Conservation (phyloP, 2,113 vertebrate species). For the Lepus timidus region DNA sequence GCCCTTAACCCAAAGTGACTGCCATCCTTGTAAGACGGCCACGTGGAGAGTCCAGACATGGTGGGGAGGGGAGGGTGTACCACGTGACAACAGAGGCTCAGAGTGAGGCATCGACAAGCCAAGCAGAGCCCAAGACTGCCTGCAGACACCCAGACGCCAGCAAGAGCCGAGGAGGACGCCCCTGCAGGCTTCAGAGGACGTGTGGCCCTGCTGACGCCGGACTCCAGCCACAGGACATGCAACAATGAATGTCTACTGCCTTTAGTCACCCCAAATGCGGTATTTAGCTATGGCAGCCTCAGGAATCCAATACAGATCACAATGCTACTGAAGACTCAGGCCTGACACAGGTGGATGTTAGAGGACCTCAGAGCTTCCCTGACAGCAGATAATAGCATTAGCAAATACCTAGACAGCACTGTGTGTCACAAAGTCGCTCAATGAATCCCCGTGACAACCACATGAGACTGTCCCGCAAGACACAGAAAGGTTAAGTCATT, state of each 20-base stretch:
- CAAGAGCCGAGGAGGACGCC: not conserved
- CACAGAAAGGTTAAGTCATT: not conserved
- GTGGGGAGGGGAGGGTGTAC: not conserved
- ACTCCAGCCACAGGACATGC: not conserved
- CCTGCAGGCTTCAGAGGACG: not conserved
- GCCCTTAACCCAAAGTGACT: not conserved
- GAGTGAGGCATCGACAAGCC: not conserved
- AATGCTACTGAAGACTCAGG: not conserved
- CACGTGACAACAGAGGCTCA: not conserved
- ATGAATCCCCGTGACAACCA: not conserved
- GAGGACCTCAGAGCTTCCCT: not conserved
- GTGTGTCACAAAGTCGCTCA: not conserved
- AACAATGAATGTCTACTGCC: not conserved
- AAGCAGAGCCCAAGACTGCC: fast-evolving
- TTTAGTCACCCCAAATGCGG: not conserved
- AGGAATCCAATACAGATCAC: not conserved
- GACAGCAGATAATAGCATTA: not conserved
- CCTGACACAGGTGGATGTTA: not conserved
- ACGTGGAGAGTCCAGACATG: not conserved
- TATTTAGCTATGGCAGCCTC: not conserved
- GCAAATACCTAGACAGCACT: not conserved
- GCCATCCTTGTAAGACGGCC: not conserved
- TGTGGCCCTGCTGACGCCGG: fast-evolving
- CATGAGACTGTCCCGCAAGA: not conserved
- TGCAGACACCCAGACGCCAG: not conserved